phyloP scores from a whole-genome alignment of 2,797 vertebrate species.

The Okamejei kenojei region DNA sequence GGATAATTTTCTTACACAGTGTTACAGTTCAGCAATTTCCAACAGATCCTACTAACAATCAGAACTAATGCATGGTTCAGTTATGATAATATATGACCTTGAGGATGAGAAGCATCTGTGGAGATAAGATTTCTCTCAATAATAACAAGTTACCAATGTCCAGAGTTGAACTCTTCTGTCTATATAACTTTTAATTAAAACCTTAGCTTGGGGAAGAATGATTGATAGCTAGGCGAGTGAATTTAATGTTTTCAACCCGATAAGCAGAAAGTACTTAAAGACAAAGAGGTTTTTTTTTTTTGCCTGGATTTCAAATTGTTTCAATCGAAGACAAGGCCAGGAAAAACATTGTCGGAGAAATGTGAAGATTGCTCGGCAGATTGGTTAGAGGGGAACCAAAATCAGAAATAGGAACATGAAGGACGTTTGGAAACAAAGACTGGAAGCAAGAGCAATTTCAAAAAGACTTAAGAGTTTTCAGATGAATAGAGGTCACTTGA shows the following conservation, averaged over 20 bases:
- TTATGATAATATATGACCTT: conserved; percentile 23
- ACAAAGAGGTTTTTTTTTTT: conserved; percentile 1
- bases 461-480: not conserved
- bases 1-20: not conserved
- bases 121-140: conserved; percentile 15
- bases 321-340: not conserved
- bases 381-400: not conserved
- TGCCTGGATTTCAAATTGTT: conserved; percentile 11
- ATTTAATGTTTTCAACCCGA: conserved; percentile 33
- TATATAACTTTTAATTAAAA: conserved; percentile 33
- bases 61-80: not conserved
- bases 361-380: not conserved
- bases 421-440: not conserved
- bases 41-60: not conserved
- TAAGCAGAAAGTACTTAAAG: conserved; percentile 24
- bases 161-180: conserved; percentile 30
- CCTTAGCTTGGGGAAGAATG: conserved; percentile 28
- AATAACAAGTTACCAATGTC: conserved; percentile 10
- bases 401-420: not conserved
- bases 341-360: not conserved
- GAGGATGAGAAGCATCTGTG: not conserved
- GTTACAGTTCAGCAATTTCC: not conserved
- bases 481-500: not conserved
- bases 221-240: conserved; percentile 20
- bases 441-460: not conserved